These are phyloP conservation scores for Ptiloglossa arizonensis DNA, from an alignment of 1,140 invertebrate species.

Conservation along the genomic window DNA sequence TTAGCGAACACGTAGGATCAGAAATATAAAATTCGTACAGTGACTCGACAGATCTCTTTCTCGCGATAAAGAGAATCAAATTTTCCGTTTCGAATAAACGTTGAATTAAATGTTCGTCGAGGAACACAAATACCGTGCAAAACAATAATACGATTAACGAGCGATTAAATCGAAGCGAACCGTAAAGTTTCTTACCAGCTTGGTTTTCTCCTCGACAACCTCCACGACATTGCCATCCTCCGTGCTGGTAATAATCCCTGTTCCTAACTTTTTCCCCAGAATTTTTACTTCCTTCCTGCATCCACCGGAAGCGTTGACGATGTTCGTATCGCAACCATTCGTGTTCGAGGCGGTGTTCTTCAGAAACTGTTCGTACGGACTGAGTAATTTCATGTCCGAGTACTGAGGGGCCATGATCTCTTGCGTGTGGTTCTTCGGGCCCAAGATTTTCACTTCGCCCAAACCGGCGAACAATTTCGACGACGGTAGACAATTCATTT, in stretches of 20 bases:
- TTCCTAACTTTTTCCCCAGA: constrained; percentile 68
- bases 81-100: too few relatives aligned
- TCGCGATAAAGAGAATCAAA: too few relatives aligned
- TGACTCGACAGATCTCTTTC: too few relatives aligned
- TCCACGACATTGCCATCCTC: constrained; percentile 64
- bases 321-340: constrained; percentile 42
- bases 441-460: constrained; percentile 68
- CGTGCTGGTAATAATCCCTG: constrained; percentile 59
- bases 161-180: constrained; percentile 7
- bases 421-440: constrained; percentile 63
- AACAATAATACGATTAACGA: neutral
- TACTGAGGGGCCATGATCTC: constrained; percentile 61
- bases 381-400: constrained; percentile 70
- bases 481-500: constrained; percentile 8
- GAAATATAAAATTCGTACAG: too few relatives aligned
- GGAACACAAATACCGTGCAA: too few relatives aligned
- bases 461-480: constrained; percentile 52
- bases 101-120: too few relatives aligned
- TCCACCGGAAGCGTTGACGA: constrained; percentile 31
- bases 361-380: constrained; percentile 70
- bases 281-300: constrained; percentile 69
- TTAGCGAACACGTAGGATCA: too few relatives aligned
- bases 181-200: constrained; percentile 49
- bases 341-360: constrained; percentile 54
- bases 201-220: constrained; percentile 61